phyloP scores from a whole-genome alignment of 2,888 invertebrate genomes.

The Heliconius erato region DNA sequence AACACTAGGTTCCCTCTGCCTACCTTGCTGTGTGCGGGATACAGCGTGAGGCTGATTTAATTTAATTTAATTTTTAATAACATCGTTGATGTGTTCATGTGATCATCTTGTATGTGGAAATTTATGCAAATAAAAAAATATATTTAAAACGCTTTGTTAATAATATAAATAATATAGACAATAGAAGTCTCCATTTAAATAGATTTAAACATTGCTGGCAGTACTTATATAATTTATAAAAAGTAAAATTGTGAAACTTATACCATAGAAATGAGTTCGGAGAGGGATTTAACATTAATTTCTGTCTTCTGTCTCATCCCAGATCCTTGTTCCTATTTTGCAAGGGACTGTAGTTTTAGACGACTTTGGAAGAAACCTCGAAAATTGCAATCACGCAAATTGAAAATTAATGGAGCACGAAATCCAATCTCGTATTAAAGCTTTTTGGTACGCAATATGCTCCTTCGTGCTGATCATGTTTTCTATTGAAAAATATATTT shows the following conservation, averaged over 20 bases:
- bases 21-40: too few species aligned
- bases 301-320: conserved; percentile 73
- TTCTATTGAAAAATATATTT: conserved; percentile 36
- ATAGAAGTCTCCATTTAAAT: too few species aligned
- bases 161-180: too few species aligned
- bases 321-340: conserved; percentile 80
- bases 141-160: too few species aligned
- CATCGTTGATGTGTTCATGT: too few species aligned
- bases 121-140: too few species aligned
- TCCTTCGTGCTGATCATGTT: conserved; percentile 52
- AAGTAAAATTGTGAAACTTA: background rate
- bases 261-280: background rate
- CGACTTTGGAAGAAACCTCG: conserved; percentile 80
- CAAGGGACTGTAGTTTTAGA: conserved; percentile 68
- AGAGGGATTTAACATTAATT: conserved; percentile 69
- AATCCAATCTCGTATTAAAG: conserved; percentile 84
- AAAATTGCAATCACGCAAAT: conserved; percentile 85
- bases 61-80: too few species aligned
- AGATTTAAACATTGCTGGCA: background rate
- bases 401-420: conserved; percentile 85
- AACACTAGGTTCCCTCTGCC: too few species aligned
- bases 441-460: conserved; percentile 68
- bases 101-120: too few species aligned
- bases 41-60: too few species aligned
- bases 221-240: background rate